Percentiles rank a stretch among this genome's conserved stretches.
phyloP scores from a whole-genome alignment of 2,888 invertebrate species.

The Orgyia antiqua region DNA sequence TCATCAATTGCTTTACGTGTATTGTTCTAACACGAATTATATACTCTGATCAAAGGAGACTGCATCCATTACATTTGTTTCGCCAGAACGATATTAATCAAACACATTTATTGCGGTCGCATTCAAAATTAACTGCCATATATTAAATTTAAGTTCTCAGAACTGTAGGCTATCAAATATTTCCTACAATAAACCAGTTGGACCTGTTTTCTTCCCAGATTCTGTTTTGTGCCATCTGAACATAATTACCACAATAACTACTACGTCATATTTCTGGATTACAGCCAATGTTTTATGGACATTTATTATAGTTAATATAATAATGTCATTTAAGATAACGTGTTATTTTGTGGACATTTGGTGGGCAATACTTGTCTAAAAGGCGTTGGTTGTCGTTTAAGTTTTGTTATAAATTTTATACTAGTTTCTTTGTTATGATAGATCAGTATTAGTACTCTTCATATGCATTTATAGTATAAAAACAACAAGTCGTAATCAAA shows the following conservation, averaged over 20 bases:
- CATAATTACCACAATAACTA: slow-evolving; percentile 40
- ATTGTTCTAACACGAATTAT: slow-evolving; percentile 57
- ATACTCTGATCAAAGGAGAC: slow-evolving; percentile 56
- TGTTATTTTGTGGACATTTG: slow-evolving; percentile 19
- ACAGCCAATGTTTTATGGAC: slow-evolving; percentile 59
- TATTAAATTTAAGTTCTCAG: slow-evolving; percentile 65
- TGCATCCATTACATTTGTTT: slow-evolving; percentile 61
- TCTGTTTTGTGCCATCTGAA: slow-evolving; percentile 42
- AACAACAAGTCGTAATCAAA: slow-evolving; percentile 64
- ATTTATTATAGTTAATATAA: slow-evolving; percentile 44
- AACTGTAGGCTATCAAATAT: slow-evolving; percentile 70
- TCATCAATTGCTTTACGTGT: slow-evolving; percentile 36
- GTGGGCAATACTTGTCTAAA: slow-evolving; percentile 14
- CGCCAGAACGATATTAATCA: slow-evolving; percentile 70
- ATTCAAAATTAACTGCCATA: slow-evolving; percentile 62
- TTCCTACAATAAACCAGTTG: slow-evolving; percentile 63
- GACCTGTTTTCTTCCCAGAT: slow-evolving; percentile 49
- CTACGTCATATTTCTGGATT: slow-evolving; percentile 56
- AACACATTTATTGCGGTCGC: slow-evolving; percentile 69
- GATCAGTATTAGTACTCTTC: slow-evolving; percentile 27
- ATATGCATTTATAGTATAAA: slow-evolving; percentile 34
- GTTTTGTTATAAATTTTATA: slow-evolving; percentile 22
- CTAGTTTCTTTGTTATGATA: slow-evolving; percentile 27
- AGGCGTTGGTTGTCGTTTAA: slow-evolving; percentile 12
- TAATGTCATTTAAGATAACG: slow-evolving; percentile 41